A percentile compares a stretch with the other conserved stretches of the same genome.
These are phyloP conservation scores for Centropyge bicolor DNA, from an alignment of 2,797 vertebrate species.

Conservation along the genomic window DNA sequence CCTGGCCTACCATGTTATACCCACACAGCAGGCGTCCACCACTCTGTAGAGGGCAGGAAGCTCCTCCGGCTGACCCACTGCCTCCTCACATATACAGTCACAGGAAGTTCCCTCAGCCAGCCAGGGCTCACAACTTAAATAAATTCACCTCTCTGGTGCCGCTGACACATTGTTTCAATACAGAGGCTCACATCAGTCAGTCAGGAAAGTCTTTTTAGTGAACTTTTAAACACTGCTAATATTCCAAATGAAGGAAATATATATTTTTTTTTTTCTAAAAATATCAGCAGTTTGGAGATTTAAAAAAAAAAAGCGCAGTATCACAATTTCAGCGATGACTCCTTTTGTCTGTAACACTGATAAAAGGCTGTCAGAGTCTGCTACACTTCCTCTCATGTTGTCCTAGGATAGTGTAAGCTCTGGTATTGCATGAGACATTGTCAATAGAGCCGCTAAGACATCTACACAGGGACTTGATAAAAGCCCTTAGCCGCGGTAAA, in stretches of 20 bases:
- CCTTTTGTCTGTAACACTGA: constrained; percentile 34
- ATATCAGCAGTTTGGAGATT: constrained; percentile 36
- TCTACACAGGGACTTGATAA: constrained; percentile 74
- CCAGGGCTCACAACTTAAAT: constrained; percentile 62
- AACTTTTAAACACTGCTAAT: constrained; percentile 9
- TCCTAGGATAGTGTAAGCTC: constrained; percentile 64
- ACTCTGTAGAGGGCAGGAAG: constrained; percentile 82
- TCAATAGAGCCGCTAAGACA: constrained; percentile 71
- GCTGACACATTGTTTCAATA: constrained; percentile 47
- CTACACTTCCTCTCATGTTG: constrained; percentile 70
- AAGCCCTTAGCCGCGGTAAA: constrained; percentile 68
- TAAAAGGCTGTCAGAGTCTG: constrained; percentile 65
- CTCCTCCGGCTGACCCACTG: constrained; percentile 82
- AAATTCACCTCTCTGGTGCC: constrained; percentile 38
- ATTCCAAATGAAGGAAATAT: constrained; percentile 36
- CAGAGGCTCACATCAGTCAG: constrained; percentile 41
- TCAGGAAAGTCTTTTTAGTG: constrained; percentile 23
- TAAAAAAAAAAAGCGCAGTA: constrained; percentile 27
- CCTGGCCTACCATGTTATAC: constrained; percentile 80
- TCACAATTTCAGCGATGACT: constrained; percentile 48
- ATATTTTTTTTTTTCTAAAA: constrained; percentile 40
- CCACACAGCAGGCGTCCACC: constrained; percentile 83
- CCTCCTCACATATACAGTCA: constrained; percentile 78
- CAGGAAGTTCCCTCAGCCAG: constrained; percentile 81
- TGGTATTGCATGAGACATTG: constrained; percentile 63